These are phyloP conservation scores for Cynocephalus volans DNA, from an alignment of 2,113 vertebrate species.

Conservation along the genomic window DNA sequence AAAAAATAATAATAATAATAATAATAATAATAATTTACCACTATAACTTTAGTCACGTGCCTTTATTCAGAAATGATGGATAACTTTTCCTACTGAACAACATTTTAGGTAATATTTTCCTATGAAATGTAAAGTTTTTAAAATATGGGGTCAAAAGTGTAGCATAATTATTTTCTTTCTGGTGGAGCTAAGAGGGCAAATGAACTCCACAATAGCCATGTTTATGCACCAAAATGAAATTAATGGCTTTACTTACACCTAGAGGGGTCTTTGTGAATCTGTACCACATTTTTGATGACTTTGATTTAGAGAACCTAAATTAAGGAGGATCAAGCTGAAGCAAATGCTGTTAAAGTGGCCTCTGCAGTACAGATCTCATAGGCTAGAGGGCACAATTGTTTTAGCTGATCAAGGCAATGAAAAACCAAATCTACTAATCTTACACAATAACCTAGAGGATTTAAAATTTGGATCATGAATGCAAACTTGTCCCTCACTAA, in stretches of 20 bases:
- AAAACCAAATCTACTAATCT: slow-evolving; percentile 53
- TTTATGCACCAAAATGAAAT: slow-evolving; percentile 54
- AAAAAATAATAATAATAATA: no score
- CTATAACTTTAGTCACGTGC: slow-evolving; percentile 41
- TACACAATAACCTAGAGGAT: slow-evolving; percentile 62
- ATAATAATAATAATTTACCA: slow-evolving; percentile 73
- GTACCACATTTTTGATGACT: slow-evolving; percentile 52
- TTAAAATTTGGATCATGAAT: slow-evolving; percentile 73
- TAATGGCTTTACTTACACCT: slow-evolving; percentile 59
- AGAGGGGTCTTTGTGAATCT: neutral
- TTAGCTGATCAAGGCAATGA: slow-evolving; percentile 65
- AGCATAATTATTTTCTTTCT: slow-evolving; percentile 71
- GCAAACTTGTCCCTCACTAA: slow-evolving; percentile 68
- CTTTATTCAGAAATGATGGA: slow-evolving; percentile 69
- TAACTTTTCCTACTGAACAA: slow-evolving; percentile 54
- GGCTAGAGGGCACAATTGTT: slow-evolving; percentile 81
- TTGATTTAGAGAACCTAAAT: slow-evolving; percentile 48
- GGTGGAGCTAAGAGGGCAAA: neutral
- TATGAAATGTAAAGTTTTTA: slow-evolving; percentile 30
- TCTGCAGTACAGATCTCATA: slow-evolving; percentile 68
- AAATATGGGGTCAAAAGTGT: slow-evolving; percentile 37
- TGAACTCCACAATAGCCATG: neutral
- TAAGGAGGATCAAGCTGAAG: slow-evolving; percentile 16
- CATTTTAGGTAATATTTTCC: slow-evolving; percentile 58
- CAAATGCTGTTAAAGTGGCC: neutral